Percentiles rank a stretch among this genome's conserved stretches.
Conservation (phyloP, 2,888 invertebrate genomes). For the Galerucella pusilla region DNA sequence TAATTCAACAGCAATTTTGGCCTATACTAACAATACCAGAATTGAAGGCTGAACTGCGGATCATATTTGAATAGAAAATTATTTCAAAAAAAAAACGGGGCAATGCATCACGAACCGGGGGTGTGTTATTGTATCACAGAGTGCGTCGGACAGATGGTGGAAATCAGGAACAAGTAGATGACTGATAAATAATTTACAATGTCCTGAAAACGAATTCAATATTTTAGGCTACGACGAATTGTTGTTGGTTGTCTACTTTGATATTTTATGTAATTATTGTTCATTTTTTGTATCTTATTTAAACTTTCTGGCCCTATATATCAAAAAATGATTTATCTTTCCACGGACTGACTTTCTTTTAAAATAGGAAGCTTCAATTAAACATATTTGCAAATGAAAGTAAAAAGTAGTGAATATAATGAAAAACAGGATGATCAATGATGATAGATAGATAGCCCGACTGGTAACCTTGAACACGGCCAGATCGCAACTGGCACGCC, state of each 20-base stretch:
- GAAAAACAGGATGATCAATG: too few relatives aligned
- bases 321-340: too few relatives aligned
- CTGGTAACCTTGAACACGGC: too few relatives aligned
- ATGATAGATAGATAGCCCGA: too few relatives aligned
- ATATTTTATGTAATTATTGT: too few relatives aligned
- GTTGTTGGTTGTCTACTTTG: neutral
- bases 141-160: conserved; percentile 52
- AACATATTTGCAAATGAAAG: too few relatives aligned
- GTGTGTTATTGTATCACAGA: conserved; percentile 29
- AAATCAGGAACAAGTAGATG: conserved; percentile 47
- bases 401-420: too few relatives aligned
- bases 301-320: too few relatives aligned
- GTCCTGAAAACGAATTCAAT: conserved; percentile 38
- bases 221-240: neutral
- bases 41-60: conserved; percentile 25
- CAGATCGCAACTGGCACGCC: too few relatives aligned
- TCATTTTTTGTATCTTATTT: too few relatives aligned
- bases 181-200: conserved; percentile 51
- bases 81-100: conserved; percentile 40
- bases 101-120: conserved; percentile 19
- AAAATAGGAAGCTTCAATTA: too few relatives aligned
- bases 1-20: conserved; percentile 45
- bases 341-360: too few relatives aligned
- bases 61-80: conserved; percentile 44
- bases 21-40: conserved; percentile 42